Evolutionary conservation across 2,888 invertebrate genomes (phyloP).

Genomic region (Hypercompe scribonia): DNA sequence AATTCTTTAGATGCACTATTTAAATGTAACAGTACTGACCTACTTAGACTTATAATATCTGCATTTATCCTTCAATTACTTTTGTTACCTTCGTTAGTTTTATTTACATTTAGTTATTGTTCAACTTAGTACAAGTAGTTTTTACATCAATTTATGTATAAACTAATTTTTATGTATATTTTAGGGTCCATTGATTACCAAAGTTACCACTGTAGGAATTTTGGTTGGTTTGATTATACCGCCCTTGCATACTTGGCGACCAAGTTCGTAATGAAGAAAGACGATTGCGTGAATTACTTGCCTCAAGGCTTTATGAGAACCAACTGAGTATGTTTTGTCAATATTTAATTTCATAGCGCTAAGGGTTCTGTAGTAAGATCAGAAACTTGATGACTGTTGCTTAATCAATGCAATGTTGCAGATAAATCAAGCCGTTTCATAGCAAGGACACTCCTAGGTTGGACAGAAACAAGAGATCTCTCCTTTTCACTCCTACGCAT

Average conservation of each 20-base stretch:
- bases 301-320: constrained; percentile 70
- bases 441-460: constrained; percentile 69
- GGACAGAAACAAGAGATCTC: constrained; percentile 72
- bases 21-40: no score
- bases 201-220: constrained; percentile 50
- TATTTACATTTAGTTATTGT: no score
- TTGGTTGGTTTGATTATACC: constrained; percentile 57
- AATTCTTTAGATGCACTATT: no score
- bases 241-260: constrained; percentile 67
- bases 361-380: background rate
- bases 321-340: constrained; percentile 57
- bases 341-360: background rate
- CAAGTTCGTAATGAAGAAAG: constrained; percentile 63
- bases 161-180: constrained; percentile 24
- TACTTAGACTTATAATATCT: no score
- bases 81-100: no score
- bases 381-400: background rate
- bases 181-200: constrained; percentile 50
- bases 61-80: no score
- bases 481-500: constrained; percentile 75
- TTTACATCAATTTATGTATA: no score
- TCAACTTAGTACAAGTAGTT: no score
- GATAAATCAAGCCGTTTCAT: constrained; percentile 71
- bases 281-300: constrained; percentile 64
- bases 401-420: constrained; percentile 51